These are phyloP conservation scores for Emydoidea blandingii DNA, from an alignment of 2,797 vertebrate species.

Conservation along the genomic window DNA sequence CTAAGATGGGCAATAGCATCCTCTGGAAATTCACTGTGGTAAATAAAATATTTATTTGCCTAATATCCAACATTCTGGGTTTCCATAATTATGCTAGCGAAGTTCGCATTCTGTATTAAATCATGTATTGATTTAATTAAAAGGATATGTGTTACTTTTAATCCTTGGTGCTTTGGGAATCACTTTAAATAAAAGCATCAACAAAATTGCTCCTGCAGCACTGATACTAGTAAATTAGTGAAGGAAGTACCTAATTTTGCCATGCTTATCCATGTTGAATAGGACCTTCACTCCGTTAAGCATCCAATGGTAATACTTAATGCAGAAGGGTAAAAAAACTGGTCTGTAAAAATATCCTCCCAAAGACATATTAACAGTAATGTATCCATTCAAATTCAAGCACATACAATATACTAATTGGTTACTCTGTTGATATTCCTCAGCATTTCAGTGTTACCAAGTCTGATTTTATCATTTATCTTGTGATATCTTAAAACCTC, in stretches of 20 bases:
- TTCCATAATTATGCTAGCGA: constrained; percentile 9
- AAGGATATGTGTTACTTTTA: background rate
- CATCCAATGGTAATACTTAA: background rate
- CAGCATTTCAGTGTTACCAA: background rate
- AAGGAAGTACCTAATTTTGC: background rate
- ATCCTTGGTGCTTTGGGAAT: background rate
- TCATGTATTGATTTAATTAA: constrained; percentile 30
- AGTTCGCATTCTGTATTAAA: background rate
- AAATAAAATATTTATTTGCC: constrained; percentile 12
- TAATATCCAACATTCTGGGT: background rate
- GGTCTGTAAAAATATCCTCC: background rate
- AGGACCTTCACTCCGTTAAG: accelerated
- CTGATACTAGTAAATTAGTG: background rate
- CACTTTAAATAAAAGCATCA: background rate
- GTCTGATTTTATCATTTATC: background rate
- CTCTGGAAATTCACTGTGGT: background rate
- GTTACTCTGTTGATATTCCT: background rate
- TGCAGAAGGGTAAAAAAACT: background rate
- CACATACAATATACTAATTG: background rate
- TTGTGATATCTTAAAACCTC: background rate
- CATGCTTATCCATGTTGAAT: background rate
- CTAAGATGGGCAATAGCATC: background rate
- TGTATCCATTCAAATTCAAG: background rate
- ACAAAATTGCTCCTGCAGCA: background rate
- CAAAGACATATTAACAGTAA: background rate